phyloP scores from a whole-genome alignment of 2,113 vertebrate genomes.

The Sturnira hondurensis region DNA sequence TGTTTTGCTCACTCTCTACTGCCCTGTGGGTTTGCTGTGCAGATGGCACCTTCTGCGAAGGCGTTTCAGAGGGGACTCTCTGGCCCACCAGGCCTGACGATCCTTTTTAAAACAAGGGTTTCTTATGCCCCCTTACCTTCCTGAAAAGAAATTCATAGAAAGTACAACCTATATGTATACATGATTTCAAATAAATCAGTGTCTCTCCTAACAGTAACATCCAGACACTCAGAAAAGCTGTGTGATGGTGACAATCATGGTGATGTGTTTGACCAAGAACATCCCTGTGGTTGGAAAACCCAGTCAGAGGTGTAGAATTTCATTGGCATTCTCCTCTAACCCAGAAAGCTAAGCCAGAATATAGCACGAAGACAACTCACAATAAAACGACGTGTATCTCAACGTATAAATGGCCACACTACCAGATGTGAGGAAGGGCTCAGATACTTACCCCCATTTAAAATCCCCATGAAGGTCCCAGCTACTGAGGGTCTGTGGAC shows the following conservation, averaged over 20 bases:
- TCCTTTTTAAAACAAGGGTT: background rate
- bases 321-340: conserved; percentile 67
- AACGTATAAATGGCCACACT: too few species aligned
- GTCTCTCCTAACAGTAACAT: background rate
- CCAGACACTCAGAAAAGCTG: background rate
- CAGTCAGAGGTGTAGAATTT: conserved; percentile 5
- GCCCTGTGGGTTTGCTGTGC: background rate
- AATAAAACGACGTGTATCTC: background rate
- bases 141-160: background rate
- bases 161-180: background rate
- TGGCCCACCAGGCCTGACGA: background rate
- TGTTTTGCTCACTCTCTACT: background rate
- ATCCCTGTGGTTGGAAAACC: background rate
- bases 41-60: fast-evolving
- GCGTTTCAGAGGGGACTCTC: background rate
- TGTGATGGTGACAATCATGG: background rate
- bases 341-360: conserved; percentile 63
- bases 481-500: background rate
- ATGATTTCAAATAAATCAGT: background rate
- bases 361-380: background rate
- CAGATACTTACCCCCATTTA: too few species aligned
- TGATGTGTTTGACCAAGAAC: background rate
- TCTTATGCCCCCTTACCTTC: background rate
- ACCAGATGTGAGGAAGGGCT: background rate
- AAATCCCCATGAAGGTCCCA: background rate